These are phyloP conservation scores for Corythaeola cristata DNA, from an alignment of 2,113 vertebrate genomes.

Conservation along the genomic window DNA sequence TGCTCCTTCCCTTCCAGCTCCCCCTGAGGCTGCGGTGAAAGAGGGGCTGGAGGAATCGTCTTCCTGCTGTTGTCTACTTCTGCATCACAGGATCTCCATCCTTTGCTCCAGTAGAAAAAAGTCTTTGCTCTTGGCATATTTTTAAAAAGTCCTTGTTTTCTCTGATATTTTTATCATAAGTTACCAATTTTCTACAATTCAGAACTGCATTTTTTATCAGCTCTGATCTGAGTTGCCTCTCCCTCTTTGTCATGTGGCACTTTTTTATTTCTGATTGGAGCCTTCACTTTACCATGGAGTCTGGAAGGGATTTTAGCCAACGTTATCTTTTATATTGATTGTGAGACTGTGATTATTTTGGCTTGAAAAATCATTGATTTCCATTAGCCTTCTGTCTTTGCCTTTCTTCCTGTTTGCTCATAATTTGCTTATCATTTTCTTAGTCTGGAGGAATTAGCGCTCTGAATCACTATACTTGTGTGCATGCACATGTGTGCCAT, in stretches of 20 bases:
- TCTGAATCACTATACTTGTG: not conserved
- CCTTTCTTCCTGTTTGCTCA: not conserved
- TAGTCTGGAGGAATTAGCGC: not conserved
- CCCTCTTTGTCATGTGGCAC: not conserved
- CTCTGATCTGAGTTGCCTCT: not conserved
- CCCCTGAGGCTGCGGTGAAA: not conserved
- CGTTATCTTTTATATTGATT: slow-evolving; percentile 9
- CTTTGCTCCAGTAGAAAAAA: not conserved
- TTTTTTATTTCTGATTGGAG: slow-evolving; percentile 1
- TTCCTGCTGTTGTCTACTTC: not conserved
- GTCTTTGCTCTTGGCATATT: not conserved
- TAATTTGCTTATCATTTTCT: not conserved
- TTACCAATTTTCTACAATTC: not conserved
- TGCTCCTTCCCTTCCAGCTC: not conserved
- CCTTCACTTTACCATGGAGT: not conserved
- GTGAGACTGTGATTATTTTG: not conserved
- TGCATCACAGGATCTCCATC: not conserved
- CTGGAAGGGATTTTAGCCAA: slow-evolving; percentile 23
- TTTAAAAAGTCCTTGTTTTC: not conserved
- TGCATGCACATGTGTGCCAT: not conserved
- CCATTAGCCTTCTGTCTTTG: slow-evolving; percentile 27
- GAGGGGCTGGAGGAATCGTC: not conserved
- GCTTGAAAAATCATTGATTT: slow-evolving; percentile 11
- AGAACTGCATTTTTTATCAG: not conserved
- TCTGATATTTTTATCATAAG: not conserved